Evolutionary conservation across 2,888 invertebrate genomes (phyloP).

Genomic region (Pherbina coryleti): DNA sequence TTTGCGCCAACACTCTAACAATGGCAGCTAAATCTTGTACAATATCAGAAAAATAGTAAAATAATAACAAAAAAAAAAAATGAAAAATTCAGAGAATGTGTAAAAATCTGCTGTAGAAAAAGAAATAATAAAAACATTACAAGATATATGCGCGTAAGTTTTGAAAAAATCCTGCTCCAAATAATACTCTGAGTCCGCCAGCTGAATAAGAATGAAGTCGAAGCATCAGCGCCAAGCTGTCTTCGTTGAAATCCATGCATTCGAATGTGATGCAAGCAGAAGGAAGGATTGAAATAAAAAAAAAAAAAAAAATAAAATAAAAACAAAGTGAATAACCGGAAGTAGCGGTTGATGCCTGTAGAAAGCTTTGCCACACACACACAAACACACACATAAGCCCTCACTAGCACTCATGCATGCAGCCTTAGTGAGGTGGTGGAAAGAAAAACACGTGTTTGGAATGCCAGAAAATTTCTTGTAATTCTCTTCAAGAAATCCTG

Average conservation of each 20-base stretch:
- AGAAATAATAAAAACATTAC: background rate
- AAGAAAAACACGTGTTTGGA: constrained; percentile 27
- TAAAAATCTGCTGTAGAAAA: background rate
- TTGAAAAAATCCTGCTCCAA: constrained; percentile 6
- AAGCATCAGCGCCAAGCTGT: constrained; percentile 43
- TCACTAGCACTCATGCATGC: background rate
- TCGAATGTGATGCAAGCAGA: constrained; percentile 1
- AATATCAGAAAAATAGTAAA: background rate
- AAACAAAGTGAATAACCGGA: constrained; percentile 7
- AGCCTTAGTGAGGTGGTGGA: background rate
- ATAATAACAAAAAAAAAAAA: background rate
- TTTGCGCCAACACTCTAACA: constrained; percentile 26
- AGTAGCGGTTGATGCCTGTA: constrained; percentile 12
- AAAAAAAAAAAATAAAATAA: no score
- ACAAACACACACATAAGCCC: background rate
- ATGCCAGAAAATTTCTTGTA: constrained; percentile 18
- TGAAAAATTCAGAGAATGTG: background rate
- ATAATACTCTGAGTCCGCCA: constrained; percentile 40
- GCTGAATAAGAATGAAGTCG: constrained; percentile 44
- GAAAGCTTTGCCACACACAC: background rate
- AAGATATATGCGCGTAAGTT: background rate
- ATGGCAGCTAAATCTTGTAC: constrained; percentile 23
- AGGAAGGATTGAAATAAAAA: no score
- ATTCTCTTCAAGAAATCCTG: background rate
- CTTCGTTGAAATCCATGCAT: background rate